phyloP scores from a whole-genome alignment of 2,888 invertebrate genomes.

The Eurytoma adleriae region DNA sequence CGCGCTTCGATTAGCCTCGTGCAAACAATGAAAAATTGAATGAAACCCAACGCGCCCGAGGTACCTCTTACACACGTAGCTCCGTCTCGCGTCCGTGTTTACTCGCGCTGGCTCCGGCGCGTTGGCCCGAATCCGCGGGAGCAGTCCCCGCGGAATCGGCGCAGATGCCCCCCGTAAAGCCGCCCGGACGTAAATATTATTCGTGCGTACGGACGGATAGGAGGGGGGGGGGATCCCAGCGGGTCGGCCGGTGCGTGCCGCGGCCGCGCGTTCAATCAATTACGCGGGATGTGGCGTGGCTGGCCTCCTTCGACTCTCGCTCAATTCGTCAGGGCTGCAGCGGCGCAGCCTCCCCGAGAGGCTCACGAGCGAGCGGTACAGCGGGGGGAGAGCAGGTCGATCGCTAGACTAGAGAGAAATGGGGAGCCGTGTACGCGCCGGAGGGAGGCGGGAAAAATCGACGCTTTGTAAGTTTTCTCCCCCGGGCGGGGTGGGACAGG shows the following conservation, averaged over 20 bases:
- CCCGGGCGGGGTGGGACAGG: no score
- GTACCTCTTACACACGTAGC: no score
- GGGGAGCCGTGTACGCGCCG: not conserved
- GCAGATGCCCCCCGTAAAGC: not conserved
- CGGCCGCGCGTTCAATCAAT: conserved; percentile 32
- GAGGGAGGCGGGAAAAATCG: conserved; percentile 3
- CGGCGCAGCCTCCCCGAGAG: not conserved
- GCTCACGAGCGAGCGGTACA: not conserved
- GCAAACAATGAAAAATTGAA: no score
- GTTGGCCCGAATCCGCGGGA: not conserved
- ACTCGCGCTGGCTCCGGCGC: not conserved
- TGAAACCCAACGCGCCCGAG: no score
- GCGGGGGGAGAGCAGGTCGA: no score
- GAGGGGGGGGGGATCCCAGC: not conserved
- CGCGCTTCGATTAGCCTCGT: no score
- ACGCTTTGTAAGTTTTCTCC: conserved; percentile 8
- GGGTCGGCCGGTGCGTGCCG: not conserved
- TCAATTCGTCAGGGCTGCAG: not conserved
- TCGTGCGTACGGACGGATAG: not conserved
- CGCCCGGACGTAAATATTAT: conserved; percentile 36
- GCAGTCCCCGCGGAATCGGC: conserved; percentile 14
- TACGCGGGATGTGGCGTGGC: conserved; percentile 14
- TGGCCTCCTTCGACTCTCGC: not conserved
- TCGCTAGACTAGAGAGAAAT: not conserved
- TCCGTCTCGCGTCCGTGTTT: no score